Evolutionary conservation across 2,888 invertebrate genomes (phyloP), one percentile per base, ranked within the genome.

Genomic region (Trimorus sp.): DNA sequence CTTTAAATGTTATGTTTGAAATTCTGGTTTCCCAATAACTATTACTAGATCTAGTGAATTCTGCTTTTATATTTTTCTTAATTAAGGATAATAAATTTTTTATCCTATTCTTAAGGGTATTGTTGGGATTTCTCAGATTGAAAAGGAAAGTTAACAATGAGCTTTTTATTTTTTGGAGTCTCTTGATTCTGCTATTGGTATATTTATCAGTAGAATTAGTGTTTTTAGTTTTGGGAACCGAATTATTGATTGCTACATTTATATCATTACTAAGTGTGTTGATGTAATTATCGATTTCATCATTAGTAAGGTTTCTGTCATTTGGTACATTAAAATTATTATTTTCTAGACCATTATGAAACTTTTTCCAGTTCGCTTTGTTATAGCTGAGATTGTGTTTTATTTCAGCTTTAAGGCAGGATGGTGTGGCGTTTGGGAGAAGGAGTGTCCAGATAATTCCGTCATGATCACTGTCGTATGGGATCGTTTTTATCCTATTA

Each of bases 401-500:
- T 16, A 7, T 4, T 56, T 14, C 6, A 48, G 16, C 1, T 2
- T 6, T 48, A 15, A 6, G 5, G 4, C 1, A n/a, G n/a, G n/a
- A n/a, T n/a, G n/a, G n/a, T n/a, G n/a, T n/a, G n/a, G n/a, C n/a
- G n/a, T n/a, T n/a, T n/a, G n/a, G n/a, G 45, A 69, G 36, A 2
- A n/a, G 0, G 16, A 60, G 5, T 5, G 49, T 56, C 42, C 62
- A 63, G 1, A 36, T 14, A 1, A 74, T 74, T 1, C 59, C 75
- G 7, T 68, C 37, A 36, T 79, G 70, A 36, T 70, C 70, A 11
- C 83, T 84, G 14, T 84, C 82, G n/a, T 79, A 77, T 0, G 71
- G 59, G 0, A 84, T 59, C 6, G 75, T 73, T 42, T 59, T 51
- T 6, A 79, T 69, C 54, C 36, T 60, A n/a, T 60, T 53, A 4